Evolutionary conservation across 2,888 invertebrate species (phyloP).

Genomic region (Branchipolynoe longqiensis): DNA sequence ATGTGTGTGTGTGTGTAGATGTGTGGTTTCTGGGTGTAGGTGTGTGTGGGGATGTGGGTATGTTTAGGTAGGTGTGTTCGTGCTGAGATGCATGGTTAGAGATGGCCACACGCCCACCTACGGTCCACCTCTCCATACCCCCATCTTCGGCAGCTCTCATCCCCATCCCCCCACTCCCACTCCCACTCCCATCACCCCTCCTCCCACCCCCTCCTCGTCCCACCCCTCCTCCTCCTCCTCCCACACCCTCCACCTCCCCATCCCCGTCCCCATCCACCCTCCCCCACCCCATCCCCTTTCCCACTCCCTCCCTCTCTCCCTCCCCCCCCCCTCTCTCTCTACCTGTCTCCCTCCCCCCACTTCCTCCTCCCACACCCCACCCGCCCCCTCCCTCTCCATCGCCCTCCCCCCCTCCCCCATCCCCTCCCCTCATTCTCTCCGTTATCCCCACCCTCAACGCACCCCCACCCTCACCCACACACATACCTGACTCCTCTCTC

Average conservation of each 20-base stretch:
- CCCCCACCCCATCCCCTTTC: background rate
- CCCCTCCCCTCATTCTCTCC: background rate
- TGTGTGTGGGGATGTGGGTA: background rate
- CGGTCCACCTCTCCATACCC: background rate
- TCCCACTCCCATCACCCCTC: background rate
- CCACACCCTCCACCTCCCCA: too few species aligned
- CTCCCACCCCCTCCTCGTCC: background rate
- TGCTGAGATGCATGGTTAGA: background rate
- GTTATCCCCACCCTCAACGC: background rate
- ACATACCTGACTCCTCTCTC: too few species aligned
- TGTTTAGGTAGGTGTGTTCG: background rate
- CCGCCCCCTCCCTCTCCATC: background rate
- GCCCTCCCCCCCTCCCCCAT: background rate
- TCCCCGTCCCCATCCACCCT: background rate
- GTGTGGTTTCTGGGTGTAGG: background rate
- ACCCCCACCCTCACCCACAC: background rate
- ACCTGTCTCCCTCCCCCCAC: background rate
- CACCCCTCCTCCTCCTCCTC: too few species aligned
- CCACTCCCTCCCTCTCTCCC: background rate
- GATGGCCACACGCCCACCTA: background rate
- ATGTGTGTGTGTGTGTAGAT: background rate
- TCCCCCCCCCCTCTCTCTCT: background rate
- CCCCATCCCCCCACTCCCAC: background rate
- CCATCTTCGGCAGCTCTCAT: background rate
- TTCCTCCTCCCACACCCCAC: background rate